Evolutionary conservation across 1,140 invertebrate genomes (phyloP).

Genomic region (Drosophila pandora): DNA sequence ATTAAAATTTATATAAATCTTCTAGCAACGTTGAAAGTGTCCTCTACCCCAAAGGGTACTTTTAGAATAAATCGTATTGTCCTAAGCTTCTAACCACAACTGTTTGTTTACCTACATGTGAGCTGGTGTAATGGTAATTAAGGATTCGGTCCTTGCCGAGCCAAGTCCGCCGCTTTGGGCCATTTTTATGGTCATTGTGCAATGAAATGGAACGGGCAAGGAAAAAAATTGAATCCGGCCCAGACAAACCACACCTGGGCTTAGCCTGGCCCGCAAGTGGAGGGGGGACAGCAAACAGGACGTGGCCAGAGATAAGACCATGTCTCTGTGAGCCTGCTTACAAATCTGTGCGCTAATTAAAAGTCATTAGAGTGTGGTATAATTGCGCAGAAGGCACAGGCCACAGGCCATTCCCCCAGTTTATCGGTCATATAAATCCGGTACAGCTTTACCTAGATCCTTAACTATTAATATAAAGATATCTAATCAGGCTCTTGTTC

Average conservation of each 20-base stretch:
- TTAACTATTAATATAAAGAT: conserved; percentile 17
- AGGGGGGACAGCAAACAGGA: conserved; percentile 16
- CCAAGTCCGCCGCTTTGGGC: conserved; percentile 48
- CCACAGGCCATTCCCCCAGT: not conserved
- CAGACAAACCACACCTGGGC: conserved; percentile 40
- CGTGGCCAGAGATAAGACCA: conserved; percentile 57
- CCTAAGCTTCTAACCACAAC: not conserved
- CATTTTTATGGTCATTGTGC: conserved; percentile 75
- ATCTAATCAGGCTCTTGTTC: conserved; percentile 23
- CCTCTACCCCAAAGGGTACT: too few species aligned
- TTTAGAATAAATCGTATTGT: not conserved
- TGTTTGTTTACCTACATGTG: conserved; percentile 13
- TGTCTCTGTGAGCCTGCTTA: conserved; percentile 32
- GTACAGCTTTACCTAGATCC: conserved; percentile 23
- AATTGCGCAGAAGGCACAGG: conserved; percentile 55
- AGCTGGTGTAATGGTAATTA: conserved; percentile 62
- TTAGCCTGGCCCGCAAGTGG: not conserved
- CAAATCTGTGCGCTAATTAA: conserved; percentile 79
- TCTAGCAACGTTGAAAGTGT: too few species aligned
- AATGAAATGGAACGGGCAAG: conserved; percentile 46
- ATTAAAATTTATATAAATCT: too few species aligned
- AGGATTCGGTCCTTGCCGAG: conserved; percentile 53
- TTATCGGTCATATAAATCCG: conserved; percentile 16
- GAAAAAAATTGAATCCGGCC: conserved; percentile 11
- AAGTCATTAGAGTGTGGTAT: conserved; percentile 72